Conservation (phyloP, 2,888 invertebrate species). For the Ennomos fuscantarius region DNA sequence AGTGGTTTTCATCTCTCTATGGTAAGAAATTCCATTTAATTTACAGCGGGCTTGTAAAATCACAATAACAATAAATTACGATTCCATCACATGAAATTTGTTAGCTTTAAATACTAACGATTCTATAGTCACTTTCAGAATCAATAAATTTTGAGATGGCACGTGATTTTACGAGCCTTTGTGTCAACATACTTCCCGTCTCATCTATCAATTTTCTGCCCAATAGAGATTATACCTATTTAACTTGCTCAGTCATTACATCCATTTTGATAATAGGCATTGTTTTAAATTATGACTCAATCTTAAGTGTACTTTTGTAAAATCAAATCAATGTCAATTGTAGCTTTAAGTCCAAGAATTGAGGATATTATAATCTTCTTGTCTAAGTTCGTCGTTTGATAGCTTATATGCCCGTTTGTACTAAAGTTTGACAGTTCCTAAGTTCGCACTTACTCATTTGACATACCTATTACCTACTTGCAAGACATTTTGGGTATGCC, state of each 20-base stretch:
- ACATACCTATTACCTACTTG: too few relatives aligned
- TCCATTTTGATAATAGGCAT: constrained; percentile 56
- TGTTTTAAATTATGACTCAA: constrained; percentile 48
- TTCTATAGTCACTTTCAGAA: constrained; percentile 37
- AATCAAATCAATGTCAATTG: constrained; percentile 18
- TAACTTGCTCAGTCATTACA: constrained; percentile 55
- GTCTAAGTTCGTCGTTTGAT: too few relatives aligned
- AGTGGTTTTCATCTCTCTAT: not conserved
- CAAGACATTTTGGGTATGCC: too few relatives aligned
- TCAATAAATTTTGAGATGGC: constrained; percentile 38
- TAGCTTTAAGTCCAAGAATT: constrained; percentile 34
- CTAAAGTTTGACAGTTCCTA: too few relatives aligned
- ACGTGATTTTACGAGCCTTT: constrained; percentile 46
- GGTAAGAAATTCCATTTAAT: constrained; percentile 4
- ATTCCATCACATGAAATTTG: constrained; percentile 21
- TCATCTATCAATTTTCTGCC: constrained; percentile 55
- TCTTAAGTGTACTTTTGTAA: constrained; percentile 23
- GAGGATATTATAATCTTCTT: too few relatives aligned
- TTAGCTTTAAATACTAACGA: constrained; percentile 10
- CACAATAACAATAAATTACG: constrained; percentile 12
- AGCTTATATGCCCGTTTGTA: too few relatives aligned
- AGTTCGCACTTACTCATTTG: too few relatives aligned
- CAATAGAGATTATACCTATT: constrained; percentile 48
- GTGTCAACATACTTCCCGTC: constrained; percentile 54
- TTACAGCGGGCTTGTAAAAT: constrained; percentile 8